A percentile compares a stretch with the other conserved stretches of the same genome.
Conservation (phyloP, 2,113 vertebrate species). For the Cephalopholis sonnerati region DNA sequence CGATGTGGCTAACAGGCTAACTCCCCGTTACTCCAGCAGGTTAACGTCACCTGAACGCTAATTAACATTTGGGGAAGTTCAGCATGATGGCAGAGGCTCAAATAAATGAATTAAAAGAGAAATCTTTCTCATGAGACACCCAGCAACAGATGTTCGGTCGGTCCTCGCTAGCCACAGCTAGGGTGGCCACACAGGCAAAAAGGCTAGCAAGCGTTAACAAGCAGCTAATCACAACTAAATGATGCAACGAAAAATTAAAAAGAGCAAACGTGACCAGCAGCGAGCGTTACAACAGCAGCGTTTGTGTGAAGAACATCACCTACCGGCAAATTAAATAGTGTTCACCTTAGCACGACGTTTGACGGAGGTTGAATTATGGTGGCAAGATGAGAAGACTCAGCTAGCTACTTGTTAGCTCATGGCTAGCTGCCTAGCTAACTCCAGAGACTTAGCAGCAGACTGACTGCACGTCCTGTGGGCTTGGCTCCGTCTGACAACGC, state of each 20-base stretch:
- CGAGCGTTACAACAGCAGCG: accelerated
- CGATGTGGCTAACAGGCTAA: constrained; percentile 59
- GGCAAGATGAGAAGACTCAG: constrained; percentile 29
- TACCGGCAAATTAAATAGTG: constrained; percentile 9
- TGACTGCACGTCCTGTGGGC: constrained; percentile 66
- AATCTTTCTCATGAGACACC: not conserved
- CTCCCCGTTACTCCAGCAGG: not conserved
- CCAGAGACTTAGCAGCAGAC: constrained; percentile 59
- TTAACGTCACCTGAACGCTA: not conserved
- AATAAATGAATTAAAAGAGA: not conserved
- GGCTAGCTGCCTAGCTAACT: constrained; percentile 72
- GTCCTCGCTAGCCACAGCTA: constrained; percentile 26
- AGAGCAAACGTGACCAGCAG: too few species aligned
- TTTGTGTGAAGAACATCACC: not conserved
- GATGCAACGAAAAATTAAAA: constrained; percentile 7
- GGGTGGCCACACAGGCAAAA: constrained; percentile 9
- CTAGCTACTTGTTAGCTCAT: constrained; percentile 79
- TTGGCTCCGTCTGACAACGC: constrained; percentile 76
- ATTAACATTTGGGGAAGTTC: not conserved
- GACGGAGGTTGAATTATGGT: not conserved
- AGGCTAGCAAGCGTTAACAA: constrained; percentile 55
- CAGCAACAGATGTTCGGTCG: constrained; percentile 61
- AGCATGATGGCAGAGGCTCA: not conserved
- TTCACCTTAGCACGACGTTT: not conserved
- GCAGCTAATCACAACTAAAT: constrained; percentile 69